Percentiles rank a stretch among this genome's conserved stretches.
Evolutionary conservation across 2,113 vertebrate species (phyloP).

Genomic region (Trichechus manatus): DNA sequence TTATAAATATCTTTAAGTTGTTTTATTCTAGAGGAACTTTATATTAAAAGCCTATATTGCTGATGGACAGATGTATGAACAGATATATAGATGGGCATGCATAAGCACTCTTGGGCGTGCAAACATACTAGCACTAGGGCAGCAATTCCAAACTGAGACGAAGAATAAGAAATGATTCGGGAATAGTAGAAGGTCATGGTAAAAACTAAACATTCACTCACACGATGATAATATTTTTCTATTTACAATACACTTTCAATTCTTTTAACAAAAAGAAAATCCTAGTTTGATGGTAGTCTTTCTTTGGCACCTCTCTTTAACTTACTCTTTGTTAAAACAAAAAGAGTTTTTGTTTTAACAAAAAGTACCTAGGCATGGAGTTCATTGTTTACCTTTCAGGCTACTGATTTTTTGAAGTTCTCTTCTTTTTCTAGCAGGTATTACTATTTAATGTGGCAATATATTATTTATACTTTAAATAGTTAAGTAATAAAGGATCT

Average conservation of each 20-base stretch:
- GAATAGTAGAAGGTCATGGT: background rate
- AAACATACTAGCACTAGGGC: background rate
- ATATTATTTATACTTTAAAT: conserved; percentile 7
- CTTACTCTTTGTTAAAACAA: background rate
- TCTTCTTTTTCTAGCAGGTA: conserved; percentile 3
- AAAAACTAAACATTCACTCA: background rate
- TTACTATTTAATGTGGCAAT: conserved; percentile 22
- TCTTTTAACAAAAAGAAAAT: background rate
- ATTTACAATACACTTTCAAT: background rate
- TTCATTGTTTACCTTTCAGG: background rate
- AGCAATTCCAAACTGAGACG: background rate
- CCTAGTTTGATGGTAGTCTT: background rate
- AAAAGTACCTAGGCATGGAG: background rate
- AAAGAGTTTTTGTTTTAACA: background rate
- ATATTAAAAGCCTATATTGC: background rate
- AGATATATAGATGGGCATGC: background rate
- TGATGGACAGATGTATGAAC: background rate
- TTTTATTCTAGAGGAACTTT: conserved; percentile 34
- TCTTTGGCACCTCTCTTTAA: background rate
- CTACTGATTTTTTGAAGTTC: background rate
- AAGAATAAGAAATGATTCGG: conserved; percentile 31
- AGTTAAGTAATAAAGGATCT: background rate
- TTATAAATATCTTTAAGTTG: background rate
- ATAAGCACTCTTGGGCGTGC: too few species aligned
- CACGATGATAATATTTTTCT: background rate